phyloP scores from a whole-genome alignment of 2,797 vertebrate genomes.

The Chloroceryle amazona region DNA sequence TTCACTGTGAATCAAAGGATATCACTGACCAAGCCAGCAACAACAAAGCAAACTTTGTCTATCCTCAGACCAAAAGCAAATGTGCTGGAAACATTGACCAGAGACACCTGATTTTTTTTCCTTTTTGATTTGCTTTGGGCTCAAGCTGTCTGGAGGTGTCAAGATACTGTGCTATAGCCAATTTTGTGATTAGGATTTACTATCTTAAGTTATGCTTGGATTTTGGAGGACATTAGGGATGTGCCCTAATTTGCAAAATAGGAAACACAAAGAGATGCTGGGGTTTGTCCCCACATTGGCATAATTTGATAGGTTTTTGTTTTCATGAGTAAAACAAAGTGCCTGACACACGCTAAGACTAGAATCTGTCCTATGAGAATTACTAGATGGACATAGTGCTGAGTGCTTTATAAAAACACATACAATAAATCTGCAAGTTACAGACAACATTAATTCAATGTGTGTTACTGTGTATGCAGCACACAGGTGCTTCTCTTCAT shows the following conservation, averaged over 20 bases:
- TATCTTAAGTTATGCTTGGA: background rate
- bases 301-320: background rate
- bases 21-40: background rate
- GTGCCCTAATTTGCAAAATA: background rate
- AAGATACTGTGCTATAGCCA: background rate
- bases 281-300: background rate
- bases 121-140: background rate
- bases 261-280: background rate
- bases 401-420: background rate
- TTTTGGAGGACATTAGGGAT: background rate
- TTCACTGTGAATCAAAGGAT: background rate
- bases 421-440: background rate
- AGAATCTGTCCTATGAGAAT: background rate
- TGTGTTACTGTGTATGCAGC: rapidly evolving
- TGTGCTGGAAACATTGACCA: background rate
- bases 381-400: background rate
- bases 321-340: background rate
- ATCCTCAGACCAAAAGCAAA: background rate
- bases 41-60: background rate
- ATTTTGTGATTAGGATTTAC: background rate
- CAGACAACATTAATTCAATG: background rate
- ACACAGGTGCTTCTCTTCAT: background rate
- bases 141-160: background rate
- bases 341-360: background rate
- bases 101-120: background rate